Evolutionary conservation across 2,113 vertebrate species (phyloP).

Genomic region (Heptranchias perlo): DNA sequence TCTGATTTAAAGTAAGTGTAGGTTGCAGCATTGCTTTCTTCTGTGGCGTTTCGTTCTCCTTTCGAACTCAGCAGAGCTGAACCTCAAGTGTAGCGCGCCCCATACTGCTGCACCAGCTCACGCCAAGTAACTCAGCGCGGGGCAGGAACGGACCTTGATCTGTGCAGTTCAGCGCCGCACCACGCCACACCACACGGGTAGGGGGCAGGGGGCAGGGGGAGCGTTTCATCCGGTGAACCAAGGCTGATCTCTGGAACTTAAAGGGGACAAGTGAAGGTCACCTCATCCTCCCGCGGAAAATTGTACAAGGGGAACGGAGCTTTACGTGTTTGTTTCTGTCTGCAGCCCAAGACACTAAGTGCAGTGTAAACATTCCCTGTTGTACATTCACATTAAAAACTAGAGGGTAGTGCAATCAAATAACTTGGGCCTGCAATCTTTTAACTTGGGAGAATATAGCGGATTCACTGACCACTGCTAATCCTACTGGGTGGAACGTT

Average conservation of each 20-base stretch:
- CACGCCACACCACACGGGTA: not conserved
- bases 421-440: no score
- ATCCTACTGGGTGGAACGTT: no score
- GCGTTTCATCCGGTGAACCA: not conserved
- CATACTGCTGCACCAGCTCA: not conserved
- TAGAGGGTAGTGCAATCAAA: no score
- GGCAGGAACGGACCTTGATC: not conserved
- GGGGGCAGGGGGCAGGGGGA: no score
- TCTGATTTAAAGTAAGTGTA: not conserved
- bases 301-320: not conserved
- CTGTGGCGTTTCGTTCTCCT: no score
- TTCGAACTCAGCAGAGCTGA: not conserved
- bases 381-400: not conserved
- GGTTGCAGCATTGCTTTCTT: not conserved
- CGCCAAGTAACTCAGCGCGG: not conserved
- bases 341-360: not conserved
- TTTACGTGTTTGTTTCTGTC: no score
- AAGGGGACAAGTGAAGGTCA: no score
- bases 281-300: no score
- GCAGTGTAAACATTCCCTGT: not conserved
- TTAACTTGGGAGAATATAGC: no score
- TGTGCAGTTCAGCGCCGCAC: not conserved
- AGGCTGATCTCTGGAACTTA: not conserved
- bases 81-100: not conserved
- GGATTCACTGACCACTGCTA: no score